These are phyloP conservation scores for Eremophila alpestris DNA, from an alignment of 2,797 vertebrate genomes.

Conservation along the genomic window DNA sequence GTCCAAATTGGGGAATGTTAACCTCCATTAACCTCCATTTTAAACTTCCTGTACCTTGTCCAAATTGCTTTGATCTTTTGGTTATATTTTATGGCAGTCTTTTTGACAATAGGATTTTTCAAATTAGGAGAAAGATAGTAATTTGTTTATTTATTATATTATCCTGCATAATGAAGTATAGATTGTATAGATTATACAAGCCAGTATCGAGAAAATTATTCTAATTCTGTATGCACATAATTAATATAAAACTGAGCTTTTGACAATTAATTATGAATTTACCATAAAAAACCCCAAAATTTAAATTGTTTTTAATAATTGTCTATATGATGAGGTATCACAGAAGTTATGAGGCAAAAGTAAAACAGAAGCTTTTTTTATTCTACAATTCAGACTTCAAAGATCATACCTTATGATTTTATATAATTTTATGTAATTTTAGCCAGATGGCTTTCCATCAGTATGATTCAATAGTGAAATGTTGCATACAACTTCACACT, in stretches of 20 bases:
- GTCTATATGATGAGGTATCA: background rate
- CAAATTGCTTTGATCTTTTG: background rate
- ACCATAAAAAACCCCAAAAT: background rate
- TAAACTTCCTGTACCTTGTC: background rate
- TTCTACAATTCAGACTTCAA: background rate
- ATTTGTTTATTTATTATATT: background rate
- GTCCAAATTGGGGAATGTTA: constrained; percentile 5
- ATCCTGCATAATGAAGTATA: background rate
- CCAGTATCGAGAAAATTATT: background rate
- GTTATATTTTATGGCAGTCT: background rate
- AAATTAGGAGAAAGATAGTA: background rate
- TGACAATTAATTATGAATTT: constrained; percentile 13
- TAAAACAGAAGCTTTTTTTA: background rate
- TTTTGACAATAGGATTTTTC: constrained; percentile 3
- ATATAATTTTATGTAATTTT: background rate
- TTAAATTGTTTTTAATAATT: constrained; percentile 12
- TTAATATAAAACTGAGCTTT: constrained; percentile 27
- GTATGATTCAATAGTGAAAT: background rate
- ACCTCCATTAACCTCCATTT: constrained; percentile 40
- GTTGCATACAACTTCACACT: background rate
- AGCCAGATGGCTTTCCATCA: background rate
- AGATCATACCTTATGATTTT: background rate
- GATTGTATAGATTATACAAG: background rate
- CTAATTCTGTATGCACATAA: constrained; percentile 6
- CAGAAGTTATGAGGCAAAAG: background rate